A percentile compares a stretch with the other conserved stretches of the same genome.
Conservation (phyloP, 1,140 invertebrate species). For the Diprion similis region DNA sequence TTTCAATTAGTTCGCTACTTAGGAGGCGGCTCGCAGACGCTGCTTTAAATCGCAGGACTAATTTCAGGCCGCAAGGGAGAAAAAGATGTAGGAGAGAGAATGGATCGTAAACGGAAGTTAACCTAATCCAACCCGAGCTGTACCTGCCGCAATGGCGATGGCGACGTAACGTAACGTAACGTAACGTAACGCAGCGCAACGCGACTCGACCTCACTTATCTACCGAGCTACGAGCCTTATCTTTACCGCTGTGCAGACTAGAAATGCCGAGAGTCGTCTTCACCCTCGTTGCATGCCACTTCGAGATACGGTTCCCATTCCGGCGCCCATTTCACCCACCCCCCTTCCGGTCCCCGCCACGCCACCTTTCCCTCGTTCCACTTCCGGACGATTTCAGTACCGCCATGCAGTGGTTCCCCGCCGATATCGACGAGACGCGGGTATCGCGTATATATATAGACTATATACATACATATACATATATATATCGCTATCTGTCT, state of each 20-base stretch:
- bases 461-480: neutral
- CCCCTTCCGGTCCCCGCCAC: neutral
- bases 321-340: neutral
- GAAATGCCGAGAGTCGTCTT: neutral
- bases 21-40: no score
- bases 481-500: neutral
- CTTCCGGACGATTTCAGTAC: slow-evolving; percentile 2
- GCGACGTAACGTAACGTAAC: neutral
- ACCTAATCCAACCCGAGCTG: neutral
- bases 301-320: slow-evolving; percentile 2
- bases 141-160: no score
- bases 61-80: no score
- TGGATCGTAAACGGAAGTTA: neutral
- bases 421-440: neutral
- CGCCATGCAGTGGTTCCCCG: neutral
- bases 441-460: neutral
- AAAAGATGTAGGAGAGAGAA: neutral
- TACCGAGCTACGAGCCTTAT: neutral
- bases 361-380: neutral
- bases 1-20: no score
- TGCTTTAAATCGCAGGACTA: no score
- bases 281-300: slow-evolving; percentile 3
- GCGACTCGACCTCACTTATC: neutral
- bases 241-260: slow-evolving; percentile 2
- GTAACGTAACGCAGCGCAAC: neutral